These are phyloP conservation scores for Catostomus latipinnis DNA, from an alignment of 2,797 vertebrate genomes.

Conservation along the genomic window DNA sequence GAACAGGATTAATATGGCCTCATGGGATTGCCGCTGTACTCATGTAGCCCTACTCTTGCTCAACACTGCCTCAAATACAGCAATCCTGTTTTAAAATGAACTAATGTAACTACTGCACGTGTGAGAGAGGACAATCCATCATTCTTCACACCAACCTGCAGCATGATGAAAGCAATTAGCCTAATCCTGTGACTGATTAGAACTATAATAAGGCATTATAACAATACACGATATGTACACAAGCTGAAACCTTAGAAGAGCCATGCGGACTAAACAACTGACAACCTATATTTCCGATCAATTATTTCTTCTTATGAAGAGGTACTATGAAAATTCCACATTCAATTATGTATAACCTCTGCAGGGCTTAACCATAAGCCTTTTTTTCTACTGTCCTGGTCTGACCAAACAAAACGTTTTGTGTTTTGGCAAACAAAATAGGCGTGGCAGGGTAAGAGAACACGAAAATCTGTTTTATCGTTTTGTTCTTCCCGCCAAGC, in stretches of 20 bases:
- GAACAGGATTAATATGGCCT: conserved; percentile 38
- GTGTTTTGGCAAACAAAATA: background rate
- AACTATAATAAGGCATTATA: conserved; percentile 15
- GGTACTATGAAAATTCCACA: background rate
- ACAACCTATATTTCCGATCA: too few species aligned
- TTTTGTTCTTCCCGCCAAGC: conserved; percentile 42
- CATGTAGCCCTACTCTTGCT: background rate
- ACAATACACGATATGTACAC: background rate
- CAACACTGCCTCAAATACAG: conserved; percentile 18
- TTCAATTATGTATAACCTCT: background rate
- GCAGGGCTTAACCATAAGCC: background rate
- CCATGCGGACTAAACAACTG: too few species aligned
- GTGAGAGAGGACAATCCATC: conserved; percentile 16
- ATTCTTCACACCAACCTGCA: background rate
- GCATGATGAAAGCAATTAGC: conserved; percentile 10
- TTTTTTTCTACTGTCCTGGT: too few species aligned
- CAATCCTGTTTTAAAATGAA: conserved; percentile 18
- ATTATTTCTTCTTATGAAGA: too few species aligned
- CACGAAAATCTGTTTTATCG: conserved; percentile 34
- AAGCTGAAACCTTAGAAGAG: too few species aligned
- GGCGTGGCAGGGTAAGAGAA: background rate
- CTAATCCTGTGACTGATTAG: background rate
- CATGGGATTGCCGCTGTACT: conserved; percentile 26
- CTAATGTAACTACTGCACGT: conserved; percentile 16
- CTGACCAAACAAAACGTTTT: too few species aligned